Percentiles rank a stretch among this genome's conserved stretches.
Conservation (phyloP, 2,888 invertebrate genomes). For the Hypselothyrea guttata region DNA sequence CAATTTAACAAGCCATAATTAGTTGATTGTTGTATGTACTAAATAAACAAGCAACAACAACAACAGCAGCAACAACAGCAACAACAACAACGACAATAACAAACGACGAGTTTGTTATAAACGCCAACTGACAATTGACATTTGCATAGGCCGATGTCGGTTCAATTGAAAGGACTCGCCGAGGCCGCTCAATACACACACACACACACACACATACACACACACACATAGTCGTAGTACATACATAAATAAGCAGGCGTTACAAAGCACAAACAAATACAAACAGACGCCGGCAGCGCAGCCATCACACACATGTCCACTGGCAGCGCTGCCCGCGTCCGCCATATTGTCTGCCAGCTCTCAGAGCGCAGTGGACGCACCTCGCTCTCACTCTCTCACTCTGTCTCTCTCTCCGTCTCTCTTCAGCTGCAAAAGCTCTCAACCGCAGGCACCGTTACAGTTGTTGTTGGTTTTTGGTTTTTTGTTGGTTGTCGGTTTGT, state of each 20-base stretch:
- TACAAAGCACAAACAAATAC: conserved; percentile 54
- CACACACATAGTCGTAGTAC: conserved; percentile 5
- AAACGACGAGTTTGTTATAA: conserved; percentile 58
- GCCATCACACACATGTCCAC: conserved; percentile 67
- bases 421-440: conserved; percentile 14
- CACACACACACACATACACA: conserved; percentile 49
- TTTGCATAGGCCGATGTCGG: conserved; percentile 68
- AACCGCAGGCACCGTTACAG: conserved; percentile 43
- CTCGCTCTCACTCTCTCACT: conserved; percentile 31
- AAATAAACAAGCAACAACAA: conserved; percentile 60
- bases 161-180: conserved; percentile 69
- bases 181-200: conserved; percentile 45
- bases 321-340: conserved; percentile 48
- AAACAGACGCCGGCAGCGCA: conserved; percentile 17
- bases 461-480: conserved; percentile 19
- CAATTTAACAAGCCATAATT: conserved; percentile 78
- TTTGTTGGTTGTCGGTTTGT: conserved; percentile 1
- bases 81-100: conserved; percentile 24
- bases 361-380: no score
- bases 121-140: conserved; percentile 74
- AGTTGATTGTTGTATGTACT: conserved; percentile 73
- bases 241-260: conserved; percentile 73
- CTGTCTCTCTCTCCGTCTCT: conserved; percentile 13
- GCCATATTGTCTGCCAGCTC: conserved; percentile 68
- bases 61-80: conserved; percentile 32